Base-by-base conservation (phyloP, 2,888 invertebrate species). In the Acronicta leporina region DNA sequence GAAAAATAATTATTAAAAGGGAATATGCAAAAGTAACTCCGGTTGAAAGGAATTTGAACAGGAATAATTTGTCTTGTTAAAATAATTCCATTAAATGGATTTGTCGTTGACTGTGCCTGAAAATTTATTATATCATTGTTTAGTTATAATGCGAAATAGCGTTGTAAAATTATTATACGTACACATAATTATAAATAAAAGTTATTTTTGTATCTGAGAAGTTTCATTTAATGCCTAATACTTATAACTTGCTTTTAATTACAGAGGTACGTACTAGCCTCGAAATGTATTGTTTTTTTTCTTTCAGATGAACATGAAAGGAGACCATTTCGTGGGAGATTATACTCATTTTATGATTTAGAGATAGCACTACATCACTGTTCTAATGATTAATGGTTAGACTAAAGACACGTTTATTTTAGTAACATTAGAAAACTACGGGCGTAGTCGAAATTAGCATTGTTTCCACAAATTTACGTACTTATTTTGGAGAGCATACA, bases 311-410 rank as follows among this genome's bases (percentile, higher is more conserved):
- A 55, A 27, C 61, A 40, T 51, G 68, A 46, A 66, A 58, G 62
- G 30, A 55, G 56, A 59, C 77, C 67, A 56, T 64, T 60, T 50
- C 80, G 77, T 33, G 69, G 74, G 27, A 78, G 87, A 49, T 71
- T 88, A 35, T 93, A 86, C 77, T 92, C 92, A 0, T 93, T 94
- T 75, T 82, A 90, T 72, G 94, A 94, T 71, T 75, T 94, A 59
- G 91, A 93, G 68, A 83, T 94, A 54, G 92, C 92, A 6, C 75
- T 93, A 30, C 93, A 94, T 64, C 77, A 93, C 58, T 92, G 90
- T 77, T 94, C 94, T 25, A 93, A 90, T 63, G 94, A 94, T 68
- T 94, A 82, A 67, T 41, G 42, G 4, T 66, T 63, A 47, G 44
- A 40, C 40, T 46, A 35, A 56, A 44, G 15, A 2, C 16, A 2